Percentiles rank a stretch among this genome's conserved stretches.
These are phyloP conservation scores for Pseudobourletiella spinata DNA, from an alignment of 1,140 invertebrate genomes.

Conservation along the genomic window DNA sequence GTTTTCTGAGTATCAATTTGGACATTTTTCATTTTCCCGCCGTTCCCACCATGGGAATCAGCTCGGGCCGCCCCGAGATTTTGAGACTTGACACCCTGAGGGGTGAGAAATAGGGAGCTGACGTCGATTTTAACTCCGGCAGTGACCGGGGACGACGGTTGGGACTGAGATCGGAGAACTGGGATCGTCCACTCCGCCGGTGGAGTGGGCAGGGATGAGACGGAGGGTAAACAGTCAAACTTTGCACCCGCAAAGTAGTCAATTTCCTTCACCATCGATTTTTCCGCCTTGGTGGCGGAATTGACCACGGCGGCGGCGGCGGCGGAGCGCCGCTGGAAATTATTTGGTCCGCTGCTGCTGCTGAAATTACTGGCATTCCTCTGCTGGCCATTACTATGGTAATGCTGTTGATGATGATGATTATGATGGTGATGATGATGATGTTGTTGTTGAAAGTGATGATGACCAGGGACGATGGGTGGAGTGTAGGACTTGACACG, in stretches of 20 bases:
- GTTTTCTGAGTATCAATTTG: neutral
- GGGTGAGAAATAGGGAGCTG: neutral
- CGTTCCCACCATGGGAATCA: neutral
- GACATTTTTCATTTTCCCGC: neutral
- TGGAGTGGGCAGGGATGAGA: slow-evolving; percentile 21
- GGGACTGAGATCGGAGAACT: slow-evolving; percentile 28
- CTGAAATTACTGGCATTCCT: neutral
- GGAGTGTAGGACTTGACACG: slow-evolving; percentile 6
- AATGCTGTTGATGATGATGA: too few relatives aligned
- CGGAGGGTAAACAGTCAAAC: slow-evolving; percentile 27
- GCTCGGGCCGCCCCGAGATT: neutral
- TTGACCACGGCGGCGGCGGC: neutral
- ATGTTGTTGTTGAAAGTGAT: neutral
- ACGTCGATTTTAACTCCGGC: neutral
- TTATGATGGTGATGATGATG: too few relatives aligned
- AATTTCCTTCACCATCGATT: neutral
- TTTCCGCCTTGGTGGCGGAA: neutral
- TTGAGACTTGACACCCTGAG: neutral
- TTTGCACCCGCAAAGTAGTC: slow-evolving; percentile 31
- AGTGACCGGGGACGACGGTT: slow-evolving; percentile 23
- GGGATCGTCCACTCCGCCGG: slow-evolving; percentile 27
- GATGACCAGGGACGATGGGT: neutral
- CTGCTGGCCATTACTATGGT: neutral
- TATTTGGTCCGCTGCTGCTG: too few relatives aligned
- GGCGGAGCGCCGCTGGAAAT: too few relatives aligned